Evolutionary conservation across 2,113 vertebrate genomes (phyloP), one percentile per base, ranked within the genome.

Genomic region (Grus americana): DNA sequence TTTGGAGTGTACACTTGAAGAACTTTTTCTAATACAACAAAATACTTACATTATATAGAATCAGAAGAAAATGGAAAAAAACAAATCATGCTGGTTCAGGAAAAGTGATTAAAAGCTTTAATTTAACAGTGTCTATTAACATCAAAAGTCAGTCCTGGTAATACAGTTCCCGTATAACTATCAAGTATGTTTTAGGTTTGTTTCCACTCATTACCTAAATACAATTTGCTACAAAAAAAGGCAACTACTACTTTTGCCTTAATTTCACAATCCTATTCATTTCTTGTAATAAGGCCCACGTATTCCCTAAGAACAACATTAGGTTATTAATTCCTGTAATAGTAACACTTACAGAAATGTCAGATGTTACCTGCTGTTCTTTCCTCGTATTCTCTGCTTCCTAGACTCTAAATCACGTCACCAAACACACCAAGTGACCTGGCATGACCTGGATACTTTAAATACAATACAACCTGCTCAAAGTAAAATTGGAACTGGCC

Each of bases 171-270:
- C 93, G 65, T 40, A 29, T 71, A 96, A 93, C 88, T 91, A 95
- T 62, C 82, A 96, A 94, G 68, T 87, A 91, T 59, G 54, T 74
- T 97, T 95, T 72, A 91, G 58, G 95, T 93, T 82, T 96, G 95
- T 97, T 97, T 97, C 70, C 95, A 96, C 95, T 98, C 95, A 98
- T 98, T 98, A 95, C 79, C 97, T 98, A 97, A 96, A 96, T 93
- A 97, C 86, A 97, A 98, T 98, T 95, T 97, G 81, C 95, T 95
- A 91, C 74, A 67, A 74, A 93, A 90, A 92, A 97, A 83, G 54
- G 80, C 93, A 98, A 97, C 95, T 97, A 92, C 91, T 97, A 97
- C 93, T 98, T 97, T 96, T 96, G 97, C 97, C 88, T 96, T 97
- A 86, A 97, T 97, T 97, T 97, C 72, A 96, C 81, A 97, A 96